These are phyloP conservation scores for Rhincodon typus DNA, from an alignment of 2,797 vertebrate species.

Conservation along the genomic window DNA sequence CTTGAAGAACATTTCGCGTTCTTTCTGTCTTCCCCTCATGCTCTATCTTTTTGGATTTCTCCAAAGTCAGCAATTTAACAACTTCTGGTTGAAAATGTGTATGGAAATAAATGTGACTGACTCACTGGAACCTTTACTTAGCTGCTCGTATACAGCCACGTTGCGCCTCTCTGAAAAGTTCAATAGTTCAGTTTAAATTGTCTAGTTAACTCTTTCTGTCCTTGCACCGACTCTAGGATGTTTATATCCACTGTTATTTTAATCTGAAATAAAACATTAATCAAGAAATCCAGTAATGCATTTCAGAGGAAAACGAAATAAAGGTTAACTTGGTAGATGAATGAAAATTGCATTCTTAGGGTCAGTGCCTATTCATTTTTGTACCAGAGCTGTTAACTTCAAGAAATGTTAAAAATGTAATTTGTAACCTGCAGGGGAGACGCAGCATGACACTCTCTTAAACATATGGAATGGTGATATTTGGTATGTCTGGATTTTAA, in stretches of 20 bases:
- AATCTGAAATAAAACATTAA: background rate
- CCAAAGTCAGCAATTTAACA: background rate
- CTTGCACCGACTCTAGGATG: background rate
- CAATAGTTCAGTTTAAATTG: conserved; percentile 32
- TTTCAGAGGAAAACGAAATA: background rate
- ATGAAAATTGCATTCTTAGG: background rate
- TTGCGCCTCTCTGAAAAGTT: conserved; percentile 20
- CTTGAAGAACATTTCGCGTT: background rate
- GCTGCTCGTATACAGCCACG: conserved; percentile 17
- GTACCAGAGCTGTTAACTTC: background rate
- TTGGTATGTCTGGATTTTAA: background rate
- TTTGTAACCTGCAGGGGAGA: background rate
- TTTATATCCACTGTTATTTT: background rate
- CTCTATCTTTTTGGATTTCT: background rate
- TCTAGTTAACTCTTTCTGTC: conserved; percentile 8
- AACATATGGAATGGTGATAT: background rate
- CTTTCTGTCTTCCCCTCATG: background rate
- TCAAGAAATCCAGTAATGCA: background rate
- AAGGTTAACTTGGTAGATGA: background rate
- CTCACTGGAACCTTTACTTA: conserved; percentile 12
- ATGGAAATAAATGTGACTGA: background rate
- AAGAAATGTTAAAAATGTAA: background rate
- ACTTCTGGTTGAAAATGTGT: background rate
- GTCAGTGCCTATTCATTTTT: background rate
- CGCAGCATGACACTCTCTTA: background rate